Evolutionary conservation across 1,140 invertebrate genomes (phyloP).

Genomic region (Drepana arcuata): DNA sequence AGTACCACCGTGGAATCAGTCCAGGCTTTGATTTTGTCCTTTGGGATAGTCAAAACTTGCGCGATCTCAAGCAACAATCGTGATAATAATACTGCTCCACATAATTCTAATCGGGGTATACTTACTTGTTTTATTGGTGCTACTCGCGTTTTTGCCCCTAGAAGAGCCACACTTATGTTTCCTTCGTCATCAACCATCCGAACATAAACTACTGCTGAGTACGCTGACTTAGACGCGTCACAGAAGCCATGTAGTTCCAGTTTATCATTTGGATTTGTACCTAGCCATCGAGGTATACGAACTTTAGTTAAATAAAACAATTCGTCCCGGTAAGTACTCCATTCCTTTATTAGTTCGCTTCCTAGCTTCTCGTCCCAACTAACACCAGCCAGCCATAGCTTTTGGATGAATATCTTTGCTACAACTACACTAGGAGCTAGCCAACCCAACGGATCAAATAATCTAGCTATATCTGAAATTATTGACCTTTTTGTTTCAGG

Average conservation of each 20-base stretch:
- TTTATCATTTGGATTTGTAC: not conserved
- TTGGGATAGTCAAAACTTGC: conserved; percentile 15
- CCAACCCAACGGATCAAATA: conserved; percentile 6
- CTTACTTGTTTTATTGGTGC: conserved; percentile 24
- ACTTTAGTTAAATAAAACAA: not conserved
- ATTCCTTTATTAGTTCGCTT: conserved; percentile 1
- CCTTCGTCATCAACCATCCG: not conserved
- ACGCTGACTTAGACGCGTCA: conserved; percentile 24
- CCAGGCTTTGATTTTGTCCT: conserved; percentile 20
- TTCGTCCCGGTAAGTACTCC: conserved; percentile 3
- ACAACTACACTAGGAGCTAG: conserved; percentile 2
- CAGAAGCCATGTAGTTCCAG: conserved; percentile 26
- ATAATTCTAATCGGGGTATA: conserved; percentile 31
- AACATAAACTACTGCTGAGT: conserved; percentile 26
- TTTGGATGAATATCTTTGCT: conserved; percentile 5
- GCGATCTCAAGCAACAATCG: conserved; percentile 6
- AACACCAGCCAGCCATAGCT: conserved; percentile 3
- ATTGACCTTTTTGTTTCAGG: conserved; percentile 5
- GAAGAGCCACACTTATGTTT: conserved; percentile 1
- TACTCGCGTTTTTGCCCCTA: conserved; percentile 24
- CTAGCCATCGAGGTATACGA: not conserved
- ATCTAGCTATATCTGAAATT: conserved; percentile 2
- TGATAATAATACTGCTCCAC: conserved; percentile 23
- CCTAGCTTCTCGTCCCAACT: conserved; percentile 4
- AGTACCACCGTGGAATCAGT: conserved; percentile 2